phyloP scores from a whole-genome alignment of 2,113 vertebrate species.

The Bufo gargarizans region DNA sequence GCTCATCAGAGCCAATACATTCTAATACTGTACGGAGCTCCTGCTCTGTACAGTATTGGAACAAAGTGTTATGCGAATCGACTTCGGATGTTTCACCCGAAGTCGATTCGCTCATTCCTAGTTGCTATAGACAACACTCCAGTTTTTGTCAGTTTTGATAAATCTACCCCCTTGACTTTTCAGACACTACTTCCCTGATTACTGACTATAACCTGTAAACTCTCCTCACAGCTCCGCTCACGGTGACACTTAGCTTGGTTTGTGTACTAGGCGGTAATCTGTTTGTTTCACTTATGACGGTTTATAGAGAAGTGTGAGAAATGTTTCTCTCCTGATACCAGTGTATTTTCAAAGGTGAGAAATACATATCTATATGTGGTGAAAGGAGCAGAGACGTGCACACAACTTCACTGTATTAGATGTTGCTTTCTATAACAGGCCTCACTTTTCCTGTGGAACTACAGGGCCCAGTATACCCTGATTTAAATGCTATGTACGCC shows the following conservation, averaged over 20 bases:
- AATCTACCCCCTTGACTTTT: background rate
- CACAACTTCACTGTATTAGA: background rate
- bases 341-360: constrained; percentile 27
- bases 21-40: too few relatives aligned
- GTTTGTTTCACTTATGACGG: constrained; percentile 17
- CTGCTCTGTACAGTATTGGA: too few relatives aligned
- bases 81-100: too few relatives aligned
- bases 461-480: background rate
- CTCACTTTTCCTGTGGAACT: background rate
- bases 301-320: constrained; percentile 39
- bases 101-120: too few relatives aligned
- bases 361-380: constrained; percentile 1
- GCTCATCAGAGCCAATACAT: too few relatives aligned
- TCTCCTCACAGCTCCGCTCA: background rate
- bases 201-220: background rate
- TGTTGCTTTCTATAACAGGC: background rate
- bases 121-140: too few relatives aligned
- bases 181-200: background rate
- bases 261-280: background rate
- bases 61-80: too few relatives aligned
- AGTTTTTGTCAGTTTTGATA: too few relatives aligned
- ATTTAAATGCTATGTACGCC: background rate
- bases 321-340: constrained; percentile 10
- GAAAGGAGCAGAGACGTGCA: background rate
- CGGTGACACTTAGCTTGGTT: background rate